Conservation (phyloP, 2,113 vertebrate species). For the Neolamprologus sp. region DNA sequence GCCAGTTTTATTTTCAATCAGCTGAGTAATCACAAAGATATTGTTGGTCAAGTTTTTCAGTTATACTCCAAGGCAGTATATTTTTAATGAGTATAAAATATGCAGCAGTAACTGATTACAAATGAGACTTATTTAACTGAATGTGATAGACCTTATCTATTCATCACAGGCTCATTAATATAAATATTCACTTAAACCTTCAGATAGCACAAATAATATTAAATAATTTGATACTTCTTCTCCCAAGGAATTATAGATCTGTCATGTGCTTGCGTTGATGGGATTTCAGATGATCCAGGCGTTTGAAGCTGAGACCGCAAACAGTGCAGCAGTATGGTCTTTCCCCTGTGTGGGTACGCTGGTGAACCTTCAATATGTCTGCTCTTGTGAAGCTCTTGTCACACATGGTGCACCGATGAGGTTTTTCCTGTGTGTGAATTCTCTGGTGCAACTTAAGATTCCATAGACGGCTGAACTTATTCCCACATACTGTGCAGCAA, state of each 20-base stretch:
- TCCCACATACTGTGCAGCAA: conserved; percentile 68
- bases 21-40: not conserved
- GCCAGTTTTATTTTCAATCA: not conserved
- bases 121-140: not conserved
- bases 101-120: not conserved
- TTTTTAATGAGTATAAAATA: not conserved
- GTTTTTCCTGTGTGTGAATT: conserved; percentile 74
- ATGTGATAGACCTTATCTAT: not conserved
- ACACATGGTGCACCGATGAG: conserved; percentile 70
- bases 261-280: conserved; percentile 67
- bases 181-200: not conserved
- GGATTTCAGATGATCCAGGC: conserved; percentile 70
- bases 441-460: conserved; percentile 73
- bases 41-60: not conserved
- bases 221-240: not conserved
- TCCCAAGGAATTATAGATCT: conserved; percentile 12
- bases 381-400: conserved; percentile 74
- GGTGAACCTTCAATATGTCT: conserved; percentile 72
- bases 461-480: conserved; percentile 74
- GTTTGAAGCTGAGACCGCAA: conserved; percentile 74
- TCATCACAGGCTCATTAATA: not conserved
- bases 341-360: conserved; percentile 74
- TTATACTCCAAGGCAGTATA: not conserved
- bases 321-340: conserved; percentile 70
- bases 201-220: not conserved